Conservation (phyloP, 2,797 vertebrate species). For the Sylvilagus floridanus region DNA sequence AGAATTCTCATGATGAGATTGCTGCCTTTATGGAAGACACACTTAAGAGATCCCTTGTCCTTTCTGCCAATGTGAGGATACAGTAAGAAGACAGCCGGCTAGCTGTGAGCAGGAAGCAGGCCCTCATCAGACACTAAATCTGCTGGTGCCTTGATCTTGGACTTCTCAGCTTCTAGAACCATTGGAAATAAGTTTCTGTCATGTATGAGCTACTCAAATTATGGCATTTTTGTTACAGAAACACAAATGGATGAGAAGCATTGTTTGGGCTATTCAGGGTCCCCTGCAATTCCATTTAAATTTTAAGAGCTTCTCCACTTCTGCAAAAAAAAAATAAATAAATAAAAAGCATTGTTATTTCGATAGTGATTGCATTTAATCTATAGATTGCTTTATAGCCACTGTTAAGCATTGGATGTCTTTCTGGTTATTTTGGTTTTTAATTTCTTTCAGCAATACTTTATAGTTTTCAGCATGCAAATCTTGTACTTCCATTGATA, state of each 20-base stretch:
- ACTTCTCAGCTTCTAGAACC: neutral
- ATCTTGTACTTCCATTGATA: neutral
- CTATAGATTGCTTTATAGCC: neutral
- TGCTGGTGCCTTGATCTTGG: neutral
- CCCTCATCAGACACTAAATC: neutral
- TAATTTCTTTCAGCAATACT: neutral
- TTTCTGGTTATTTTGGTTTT: constrained; percentile 6
- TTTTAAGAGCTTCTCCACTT: neutral
- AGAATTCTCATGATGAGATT: neutral
- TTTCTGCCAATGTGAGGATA: neutral
- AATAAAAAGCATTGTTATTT: neutral
- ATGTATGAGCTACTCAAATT: neutral
- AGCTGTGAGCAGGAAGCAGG: neutral
- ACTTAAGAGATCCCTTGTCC: neutral
- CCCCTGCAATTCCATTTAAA: neutral
- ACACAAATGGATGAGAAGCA: neutral
- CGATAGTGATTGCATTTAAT: neutral
- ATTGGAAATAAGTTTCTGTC: neutral
- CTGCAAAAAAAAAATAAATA: neutral
- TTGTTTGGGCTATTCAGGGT: neutral
- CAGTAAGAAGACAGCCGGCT: neutral
- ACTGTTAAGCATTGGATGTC: neutral
- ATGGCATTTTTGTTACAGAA: neutral
- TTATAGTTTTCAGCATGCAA: neutral
- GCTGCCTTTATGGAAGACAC: neutral